Base-by-base conservation (phyloP, 2,797 vertebrate genomes). In the Crax fasciolata region DNA sequence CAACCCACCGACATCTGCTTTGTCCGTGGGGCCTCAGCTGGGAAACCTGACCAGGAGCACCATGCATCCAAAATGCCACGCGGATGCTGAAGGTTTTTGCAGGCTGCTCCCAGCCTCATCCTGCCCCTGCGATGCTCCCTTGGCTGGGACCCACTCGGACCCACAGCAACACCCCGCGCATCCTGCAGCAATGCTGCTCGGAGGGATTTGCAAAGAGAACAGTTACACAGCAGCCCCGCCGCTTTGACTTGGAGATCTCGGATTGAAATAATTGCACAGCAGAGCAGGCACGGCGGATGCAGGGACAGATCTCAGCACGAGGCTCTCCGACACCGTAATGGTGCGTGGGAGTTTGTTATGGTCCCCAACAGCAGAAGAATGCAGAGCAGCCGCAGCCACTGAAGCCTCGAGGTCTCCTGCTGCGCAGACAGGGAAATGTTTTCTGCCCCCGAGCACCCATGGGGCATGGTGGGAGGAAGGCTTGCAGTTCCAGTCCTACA, bases 211-310 rank as follows among this genome's bases (percentile, higher is more conserved):
- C n/a, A 1, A 4, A 5, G 71, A 4, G 30, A 49, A 27, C 0
- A 11, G 41, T 9, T 28, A 15, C 3, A 4, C 46, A 28, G 71
- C 41, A n/a, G 32, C 46, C 16, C n/a, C 13, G 9, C 25, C 6
- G 72, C 67, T 78, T 68, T 24, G 20, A 25, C 30, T 21, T 28
- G 25, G 62, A 51, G 25, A 28, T 21, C 39, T 41, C 0, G 30
- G 51, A 13, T 11, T 15, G 7, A 24, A 24, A 11, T 2, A 39
- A 28, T 20, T 1, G 6, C 43, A 0, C 13, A 2, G 1, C 7
- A 10, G 43, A 39, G 57, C 3, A 1, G 73, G 59, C n/a, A 11
- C 14, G 12, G n/a, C 1, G 28, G 6, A 8, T 21, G 43, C 0
- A 10, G 61, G 11, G 79, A 18, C 27, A 9, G 54, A 19, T 10